A percentile compares a stretch with the other conserved stretches of the same genome.
phyloP scores from a whole-genome alignment of 2,113 vertebrate genomes.

The human (Homo sapiens) region DNA sequence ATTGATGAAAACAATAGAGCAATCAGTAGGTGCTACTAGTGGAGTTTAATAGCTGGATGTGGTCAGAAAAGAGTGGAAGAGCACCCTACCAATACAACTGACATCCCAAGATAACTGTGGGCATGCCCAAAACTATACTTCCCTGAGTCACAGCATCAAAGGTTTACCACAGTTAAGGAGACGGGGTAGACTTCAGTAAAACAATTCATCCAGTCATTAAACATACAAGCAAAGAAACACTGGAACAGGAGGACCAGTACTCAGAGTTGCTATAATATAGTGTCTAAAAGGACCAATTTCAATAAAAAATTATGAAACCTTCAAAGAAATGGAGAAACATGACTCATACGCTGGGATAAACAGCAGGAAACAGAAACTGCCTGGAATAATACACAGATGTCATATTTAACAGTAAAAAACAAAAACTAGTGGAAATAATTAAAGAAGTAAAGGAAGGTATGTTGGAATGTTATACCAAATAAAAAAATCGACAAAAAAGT shows the following conservation, averaged over 20 bases:
- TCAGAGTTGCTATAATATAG: neutral
- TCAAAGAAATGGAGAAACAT: neutral
- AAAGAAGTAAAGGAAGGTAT: neutral
- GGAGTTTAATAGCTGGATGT: neutral
- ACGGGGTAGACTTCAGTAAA: neutral
- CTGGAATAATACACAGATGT: neutral
- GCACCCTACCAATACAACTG: neutral
- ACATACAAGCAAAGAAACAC: neutral
- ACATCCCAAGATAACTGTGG: neutral
- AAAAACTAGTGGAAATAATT: neutral
- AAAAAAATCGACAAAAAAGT: neutral
- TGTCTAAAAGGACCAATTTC: neutral
- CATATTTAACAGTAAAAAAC: neutral
- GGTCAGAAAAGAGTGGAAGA: neutral
- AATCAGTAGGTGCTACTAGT: neutral
- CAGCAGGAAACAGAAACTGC: neutral
- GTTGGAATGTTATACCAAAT: neutral
- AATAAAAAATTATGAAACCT: neutral
- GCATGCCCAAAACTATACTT: neutral
- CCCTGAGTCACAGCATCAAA: neutral
- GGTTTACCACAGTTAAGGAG: neutral
- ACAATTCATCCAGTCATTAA: neutral
- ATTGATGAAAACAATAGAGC: neutral
- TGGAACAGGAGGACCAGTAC: neutral
- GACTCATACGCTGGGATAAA: neutral